These are phyloP conservation scores for Meiosimyza decipiens DNA, from an alignment of 2,888 invertebrate species.

Conservation along the genomic window DNA sequence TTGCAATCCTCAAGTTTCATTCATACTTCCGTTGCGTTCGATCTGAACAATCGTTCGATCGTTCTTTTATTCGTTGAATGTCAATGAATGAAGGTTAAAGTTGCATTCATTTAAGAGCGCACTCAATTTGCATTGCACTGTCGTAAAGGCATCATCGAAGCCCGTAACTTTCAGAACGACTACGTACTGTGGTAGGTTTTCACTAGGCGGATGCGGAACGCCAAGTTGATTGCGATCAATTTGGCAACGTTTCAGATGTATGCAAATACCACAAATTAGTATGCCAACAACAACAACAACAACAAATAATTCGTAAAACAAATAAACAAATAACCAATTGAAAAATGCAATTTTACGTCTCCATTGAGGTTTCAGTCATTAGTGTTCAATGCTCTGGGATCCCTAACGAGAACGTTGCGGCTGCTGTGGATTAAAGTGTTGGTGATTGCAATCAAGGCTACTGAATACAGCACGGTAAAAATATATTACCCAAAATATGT, in stretches of 20 bases:
- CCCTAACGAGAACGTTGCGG: conserved; percentile 10
- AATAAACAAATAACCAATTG: conserved; percentile 25
- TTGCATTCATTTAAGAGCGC: conserved; percentile 57
- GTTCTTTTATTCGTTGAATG: conserved; percentile 25
- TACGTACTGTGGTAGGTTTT: background rate
- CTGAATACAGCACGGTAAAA: no score
- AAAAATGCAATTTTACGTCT: conserved; percentile 33
- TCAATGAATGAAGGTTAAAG: conserved; percentile 54
- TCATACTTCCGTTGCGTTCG: conserved; percentile 44
- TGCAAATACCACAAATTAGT: conserved; percentile 26
- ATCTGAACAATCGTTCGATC: conserved; percentile 55
- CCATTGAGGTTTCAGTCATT: conserved; percentile 21
- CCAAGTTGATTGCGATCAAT: conserved; percentile 29
- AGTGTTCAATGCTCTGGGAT: background rate
- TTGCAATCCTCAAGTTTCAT: conserved; percentile 36
- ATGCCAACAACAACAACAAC: conserved; percentile 14
- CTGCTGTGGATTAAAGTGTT: no score
- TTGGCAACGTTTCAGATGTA: background rate
- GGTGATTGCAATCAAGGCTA: no score
- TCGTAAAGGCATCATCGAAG: conserved; percentile 13
- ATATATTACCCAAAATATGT: no score
- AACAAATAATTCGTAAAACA: background rate
- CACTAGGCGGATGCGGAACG: conserved; percentile 11
- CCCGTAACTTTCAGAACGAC: background rate
- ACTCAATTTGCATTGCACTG: conserved; percentile 37